These are phyloP conservation scores for Drosophila pegasa DNA, from an alignment of 2,888 invertebrate species.

Conservation along the genomic window DNA sequence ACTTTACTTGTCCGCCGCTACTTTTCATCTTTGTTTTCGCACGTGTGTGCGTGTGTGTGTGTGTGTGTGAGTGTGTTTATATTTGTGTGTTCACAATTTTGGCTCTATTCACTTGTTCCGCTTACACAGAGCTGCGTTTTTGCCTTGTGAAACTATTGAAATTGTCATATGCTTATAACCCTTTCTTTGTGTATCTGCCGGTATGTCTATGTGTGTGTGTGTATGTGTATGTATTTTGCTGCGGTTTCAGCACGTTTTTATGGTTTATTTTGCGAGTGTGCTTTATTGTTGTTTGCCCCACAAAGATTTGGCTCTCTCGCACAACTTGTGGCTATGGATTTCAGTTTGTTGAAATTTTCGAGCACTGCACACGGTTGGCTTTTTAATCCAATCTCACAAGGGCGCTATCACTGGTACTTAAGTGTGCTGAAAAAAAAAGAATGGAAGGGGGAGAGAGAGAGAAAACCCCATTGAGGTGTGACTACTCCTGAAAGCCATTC, in stretches of 20 bases:
- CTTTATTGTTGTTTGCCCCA: slow-evolving; percentile 44
- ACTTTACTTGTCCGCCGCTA: slow-evolving; percentile 61
- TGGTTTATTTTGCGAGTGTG: slow-evolving; percentile 34
- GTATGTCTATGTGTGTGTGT: neutral
- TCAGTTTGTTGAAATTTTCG: neutral
- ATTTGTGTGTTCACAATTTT: slow-evolving; percentile 35
- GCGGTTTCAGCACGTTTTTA: slow-evolving; percentile 44
- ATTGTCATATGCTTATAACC: slow-evolving; percentile 69
- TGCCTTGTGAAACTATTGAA: slow-evolving; percentile 52
- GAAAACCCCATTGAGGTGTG: neutral
- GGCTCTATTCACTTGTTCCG: slow-evolving; percentile 66
- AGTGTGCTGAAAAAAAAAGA: slow-evolving; percentile 1
- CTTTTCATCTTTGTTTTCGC: slow-evolving; percentile 45
- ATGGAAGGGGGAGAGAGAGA: no score
- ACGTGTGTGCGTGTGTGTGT: slow-evolving; percentile 17
- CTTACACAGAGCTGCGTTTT: slow-evolving; percentile 64
- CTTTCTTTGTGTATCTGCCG: slow-evolving; percentile 12
- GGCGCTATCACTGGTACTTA: slow-evolving; percentile 3
- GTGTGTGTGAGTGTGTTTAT: slow-evolving; percentile 11
- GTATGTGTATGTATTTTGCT: slow-evolving; percentile 32
- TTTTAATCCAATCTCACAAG: slow-evolving; percentile 8
- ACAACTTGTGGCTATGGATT: slow-evolving; percentile 17
- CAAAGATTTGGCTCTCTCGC: slow-evolving; percentile 32
- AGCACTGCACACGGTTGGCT: slow-evolving; percentile 3
- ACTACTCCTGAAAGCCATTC: neutral